A percentile compares a stretch with the other conserved stretches of the same genome.
Evolutionary conservation across 2,797 vertebrate species (phyloP).

Genomic region (Gephyroberyx darwinii): DNA sequence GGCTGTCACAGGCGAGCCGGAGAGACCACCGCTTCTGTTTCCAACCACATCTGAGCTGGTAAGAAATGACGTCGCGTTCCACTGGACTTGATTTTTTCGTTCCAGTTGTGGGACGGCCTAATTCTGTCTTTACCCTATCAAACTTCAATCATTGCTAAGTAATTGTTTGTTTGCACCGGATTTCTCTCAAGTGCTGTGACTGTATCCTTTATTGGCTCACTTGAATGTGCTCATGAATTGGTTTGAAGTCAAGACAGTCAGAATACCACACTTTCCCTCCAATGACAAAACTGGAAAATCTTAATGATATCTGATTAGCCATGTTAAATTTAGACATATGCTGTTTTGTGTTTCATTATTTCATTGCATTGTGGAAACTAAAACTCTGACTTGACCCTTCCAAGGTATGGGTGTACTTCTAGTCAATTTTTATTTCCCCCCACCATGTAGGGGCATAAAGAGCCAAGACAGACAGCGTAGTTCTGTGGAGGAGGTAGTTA

Average conservation of each 20-base stretch:
- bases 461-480: not conserved
- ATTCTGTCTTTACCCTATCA: constrained; percentile 26
- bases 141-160: constrained; percentile 8
- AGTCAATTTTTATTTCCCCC: too few relatives aligned
- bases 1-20: constrained; percentile 39
- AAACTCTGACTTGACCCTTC: not conserved
- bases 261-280: constrained; percentile 1
- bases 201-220: too few relatives aligned
- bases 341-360: constrained; percentile 10
- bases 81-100: not conserved
- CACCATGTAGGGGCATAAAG: not conserved
- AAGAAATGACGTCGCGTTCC: constrained; percentile 36
- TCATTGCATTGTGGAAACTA: not conserved
- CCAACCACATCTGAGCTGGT: constrained; percentile 60
- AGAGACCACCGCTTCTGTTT: constrained; percentile 46
- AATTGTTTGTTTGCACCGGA: constrained; percentile 27
- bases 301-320: constrained; percentile 4
- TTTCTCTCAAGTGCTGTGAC: not conserved
- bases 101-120: not conserved
- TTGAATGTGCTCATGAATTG: not conserved
- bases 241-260: not conserved
- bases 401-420: too few relatives aligned
- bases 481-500: not conserved
- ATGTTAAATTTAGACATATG: not conserved
- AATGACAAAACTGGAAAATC: not conserved